These are phyloP conservation scores for Myotis lucifugus DNA, from an alignment of 2,113 vertebrate species.

Conservation along the genomic window DNA sequence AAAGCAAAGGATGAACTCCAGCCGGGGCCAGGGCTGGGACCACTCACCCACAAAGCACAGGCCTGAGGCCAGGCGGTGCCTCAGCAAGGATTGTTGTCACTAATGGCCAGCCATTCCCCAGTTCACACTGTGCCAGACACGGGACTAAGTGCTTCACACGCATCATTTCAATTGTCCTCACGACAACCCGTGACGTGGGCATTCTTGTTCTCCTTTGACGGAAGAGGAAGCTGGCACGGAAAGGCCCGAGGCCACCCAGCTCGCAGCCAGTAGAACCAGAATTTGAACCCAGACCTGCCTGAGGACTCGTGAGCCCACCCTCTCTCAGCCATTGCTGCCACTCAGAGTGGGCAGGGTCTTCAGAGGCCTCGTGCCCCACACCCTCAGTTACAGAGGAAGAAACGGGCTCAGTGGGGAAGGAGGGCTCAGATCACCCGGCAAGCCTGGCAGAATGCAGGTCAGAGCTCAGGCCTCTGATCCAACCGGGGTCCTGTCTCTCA, in stretches of 20 bases:
- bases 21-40: neutral
- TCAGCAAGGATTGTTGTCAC: accelerated
- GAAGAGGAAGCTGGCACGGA: neutral
- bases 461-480: neutral
- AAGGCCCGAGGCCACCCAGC: neutral
- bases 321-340: neutral
- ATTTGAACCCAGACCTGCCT: neutral
- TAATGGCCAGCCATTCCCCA: neutral
- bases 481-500: neutral
- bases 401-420: neutral
- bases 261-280: neutral
- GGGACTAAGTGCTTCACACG: accelerated
- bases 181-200: neutral
- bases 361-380: neutral
- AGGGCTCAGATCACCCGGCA: neutral
- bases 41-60: accelerated
- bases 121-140: neutral
- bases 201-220: neutral
- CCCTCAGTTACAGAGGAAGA: neutral
- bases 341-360: neutral
- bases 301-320: neutral
- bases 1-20: too few relatives aligned
- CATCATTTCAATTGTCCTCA: neutral
- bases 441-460: neutral
- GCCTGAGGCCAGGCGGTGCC: neutral